Evolutionary conservation across 2,113 vertebrate genomes (phyloP).

Genomic region (Anoplopoma fimbria): DNA sequence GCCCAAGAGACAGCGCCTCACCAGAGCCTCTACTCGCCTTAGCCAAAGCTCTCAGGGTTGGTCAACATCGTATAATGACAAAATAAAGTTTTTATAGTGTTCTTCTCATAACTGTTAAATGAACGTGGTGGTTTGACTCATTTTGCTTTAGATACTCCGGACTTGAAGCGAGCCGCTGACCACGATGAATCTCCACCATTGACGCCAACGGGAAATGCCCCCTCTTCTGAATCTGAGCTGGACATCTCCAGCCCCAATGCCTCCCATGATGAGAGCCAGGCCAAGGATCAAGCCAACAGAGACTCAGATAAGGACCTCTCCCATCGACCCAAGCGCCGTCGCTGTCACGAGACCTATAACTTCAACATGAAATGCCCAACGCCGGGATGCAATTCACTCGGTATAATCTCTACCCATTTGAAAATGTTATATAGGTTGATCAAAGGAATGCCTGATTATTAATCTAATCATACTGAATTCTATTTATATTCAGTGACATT

Average conservation of each 20-base stretch:
- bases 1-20: conserved; percentile 91
- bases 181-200: conserved; percentile 97
- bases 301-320: conserved; percentile 97
- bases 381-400: conserved; percentile 96
- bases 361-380: conserved; percentile 99
- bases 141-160: conserved; percentile 77
- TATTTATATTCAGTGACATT: neutral
- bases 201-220: conserved; percentile 97
- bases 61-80: neutral
- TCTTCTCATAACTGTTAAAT: neutral
- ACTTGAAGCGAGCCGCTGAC: conserved; percentile 92
- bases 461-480: neutral
- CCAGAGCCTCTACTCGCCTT: conserved; percentile 94
- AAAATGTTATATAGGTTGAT: neutral
- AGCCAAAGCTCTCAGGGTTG: conserved; percentile 98
- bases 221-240: conserved; percentile 98
- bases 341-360: conserved; percentile 99
- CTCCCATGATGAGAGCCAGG: conserved; percentile 95
- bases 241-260: conserved; percentile 98
- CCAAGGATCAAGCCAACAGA: conserved; percentile 93
- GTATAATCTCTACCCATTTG: conserved; percentile 71
- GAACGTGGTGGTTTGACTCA: neutral
- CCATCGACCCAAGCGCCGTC: conserved; percentile 95
- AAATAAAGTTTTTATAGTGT: neutral
- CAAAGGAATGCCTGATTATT: neutral